These are phyloP conservation scores for Jacana jacana DNA, from an alignment of 2,113 vertebrate genomes.

Conservation along the genomic window DNA sequence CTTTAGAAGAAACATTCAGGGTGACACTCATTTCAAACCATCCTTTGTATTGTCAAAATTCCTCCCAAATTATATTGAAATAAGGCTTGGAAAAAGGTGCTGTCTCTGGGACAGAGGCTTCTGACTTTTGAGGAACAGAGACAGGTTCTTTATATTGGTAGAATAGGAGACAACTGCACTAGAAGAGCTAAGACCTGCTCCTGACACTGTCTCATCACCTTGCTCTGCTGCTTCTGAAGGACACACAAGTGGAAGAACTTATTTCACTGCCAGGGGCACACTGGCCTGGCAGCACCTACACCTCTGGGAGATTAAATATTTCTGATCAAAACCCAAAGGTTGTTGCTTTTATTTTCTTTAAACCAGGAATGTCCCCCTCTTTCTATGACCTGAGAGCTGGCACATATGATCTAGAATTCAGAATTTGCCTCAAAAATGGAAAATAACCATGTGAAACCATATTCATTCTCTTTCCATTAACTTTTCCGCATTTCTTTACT, in stretches of 20 bases:
- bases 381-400: not conserved
- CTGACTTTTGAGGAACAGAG: not conserved
- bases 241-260: not conserved
- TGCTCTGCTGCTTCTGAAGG: not conserved
- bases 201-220: not conserved
- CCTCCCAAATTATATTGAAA: not conserved
- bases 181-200: not conserved
- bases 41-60: not conserved
- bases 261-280: not conserved
- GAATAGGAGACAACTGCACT: not conserved
- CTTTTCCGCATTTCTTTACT: not conserved
- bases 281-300: not conserved
- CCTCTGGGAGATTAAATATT: not conserved
- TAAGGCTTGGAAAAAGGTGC: not conserved
- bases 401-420: not conserved
- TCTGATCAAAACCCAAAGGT: not conserved
- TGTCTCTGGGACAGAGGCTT: not conserved
- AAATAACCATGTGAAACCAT: not conserved
- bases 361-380: not conserved
- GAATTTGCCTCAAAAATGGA: not conserved
- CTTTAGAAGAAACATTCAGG: not conserved
- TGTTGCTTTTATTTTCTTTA: not conserved
- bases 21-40: not conserved
- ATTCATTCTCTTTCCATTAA: not conserved
- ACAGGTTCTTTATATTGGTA: not conserved